A percentile compares a stretch with the other conserved stretches of the same genome.
Evolutionary conservation across 2,113 vertebrate genomes (phyloP).

Genomic region (Agelaius tricolor): DNA sequence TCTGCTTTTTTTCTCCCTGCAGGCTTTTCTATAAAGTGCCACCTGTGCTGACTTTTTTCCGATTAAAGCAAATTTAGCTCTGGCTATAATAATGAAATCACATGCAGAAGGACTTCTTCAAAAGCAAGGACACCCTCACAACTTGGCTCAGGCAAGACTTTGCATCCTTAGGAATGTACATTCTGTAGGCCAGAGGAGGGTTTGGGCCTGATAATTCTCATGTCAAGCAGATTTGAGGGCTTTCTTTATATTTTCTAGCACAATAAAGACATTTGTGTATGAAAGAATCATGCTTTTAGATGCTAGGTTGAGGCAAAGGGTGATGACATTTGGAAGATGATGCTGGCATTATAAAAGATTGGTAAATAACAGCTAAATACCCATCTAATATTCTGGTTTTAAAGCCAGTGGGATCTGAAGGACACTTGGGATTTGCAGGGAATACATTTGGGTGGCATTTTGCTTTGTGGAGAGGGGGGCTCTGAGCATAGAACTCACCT

Average conservation of each 20-base stretch:
- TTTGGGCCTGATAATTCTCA: neutral
- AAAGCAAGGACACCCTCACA: neutral
- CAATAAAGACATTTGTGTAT: no score
- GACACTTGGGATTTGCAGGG: neutral
- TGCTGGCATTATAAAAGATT: neutral
- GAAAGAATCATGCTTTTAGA: neutral
- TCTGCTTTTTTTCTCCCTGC: neutral
- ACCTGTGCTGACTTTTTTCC: neutral
- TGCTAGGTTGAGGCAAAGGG: neutral
- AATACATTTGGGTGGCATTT: neutral
- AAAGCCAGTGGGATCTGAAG: neutral
- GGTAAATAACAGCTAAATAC: neutral
- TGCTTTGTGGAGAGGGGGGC: neutral
- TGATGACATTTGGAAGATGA: neutral
- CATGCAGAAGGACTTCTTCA: neutral
- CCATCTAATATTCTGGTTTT: neutral
- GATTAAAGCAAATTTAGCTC: neutral
- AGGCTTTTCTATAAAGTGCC: neutral
- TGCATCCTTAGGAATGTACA: neutral
- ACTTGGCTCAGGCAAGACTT: neutral
- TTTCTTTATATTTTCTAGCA: neutral
- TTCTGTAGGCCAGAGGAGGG: neutral
- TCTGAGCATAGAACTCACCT: neutral
- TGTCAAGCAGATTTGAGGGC: neutral
- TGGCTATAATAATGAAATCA: neutral